Base-by-base conservation (phyloP, 2,888 invertebrate genomes). In the Chrysodeixis includens region DNA sequence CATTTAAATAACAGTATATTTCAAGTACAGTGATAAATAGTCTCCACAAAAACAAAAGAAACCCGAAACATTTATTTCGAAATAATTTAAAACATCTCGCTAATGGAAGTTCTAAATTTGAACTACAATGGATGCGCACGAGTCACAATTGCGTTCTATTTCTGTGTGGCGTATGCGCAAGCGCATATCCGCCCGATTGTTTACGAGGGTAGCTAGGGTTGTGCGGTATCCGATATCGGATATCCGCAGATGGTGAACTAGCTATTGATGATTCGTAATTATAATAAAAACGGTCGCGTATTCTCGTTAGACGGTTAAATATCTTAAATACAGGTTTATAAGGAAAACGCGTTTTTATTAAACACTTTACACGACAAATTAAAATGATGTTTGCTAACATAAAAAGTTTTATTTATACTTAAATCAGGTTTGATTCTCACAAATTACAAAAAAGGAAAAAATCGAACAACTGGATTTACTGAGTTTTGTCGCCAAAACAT, bases 71-170 rank as follows among this genome's bases (percentile, higher is more conserved):
- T 72, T 67, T 67, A 71, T 78, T 69, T 69, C 61, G 62, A 66
- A 79, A 81, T 71, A 74, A 79, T 81, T 79, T 81, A 76, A 79
- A 79, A 76, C 69, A 69, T 66, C 72, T 69, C 57, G 68, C 83
- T 88, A 88, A 88, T 88, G 88, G 87, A 84, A 69, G 76, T 76
- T 87, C 90, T 89, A 90, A 85, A 88, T 89, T 85, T 88, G 81
- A 83, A 88, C 78, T 79, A 82, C 86, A 85, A 88, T 88, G 84
- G 83, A 89, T 86, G 86, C 83, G 83, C 85, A 75, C 78, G 83
- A 80, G 83, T 81, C 84, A 77, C 82, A 86, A 82, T 85, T 86
- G 85, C 84, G 83, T 86, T 87, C 90, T 91, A 91, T 91, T 92
- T 87, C 83, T 69, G 82, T 85, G 79, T 78, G 81, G 84, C 86